These are phyloP conservation scores for Drosophila algonquin DNA, from an alignment of 2,888 invertebrate species.

Conservation along the genomic window DNA sequence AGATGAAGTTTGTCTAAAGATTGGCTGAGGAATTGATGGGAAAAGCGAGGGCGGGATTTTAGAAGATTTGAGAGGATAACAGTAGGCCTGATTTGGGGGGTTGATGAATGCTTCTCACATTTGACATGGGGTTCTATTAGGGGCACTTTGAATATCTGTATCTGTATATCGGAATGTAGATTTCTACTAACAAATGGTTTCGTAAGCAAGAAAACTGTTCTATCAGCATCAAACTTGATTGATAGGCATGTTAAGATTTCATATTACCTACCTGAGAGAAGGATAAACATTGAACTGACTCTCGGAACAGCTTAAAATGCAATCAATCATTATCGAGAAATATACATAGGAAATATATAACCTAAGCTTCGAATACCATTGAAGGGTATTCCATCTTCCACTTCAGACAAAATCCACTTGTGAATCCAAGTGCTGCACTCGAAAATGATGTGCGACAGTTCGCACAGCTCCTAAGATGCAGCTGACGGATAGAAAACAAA, in stretches of 20 bases:
- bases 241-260: too few relatives aligned
- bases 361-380: not conserved
- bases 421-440: slow-evolving; percentile 10
- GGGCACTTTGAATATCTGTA: too few relatives aligned
- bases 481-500: slow-evolving; percentile 65
- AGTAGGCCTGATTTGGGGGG: not conserved
- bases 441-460: slow-evolving; percentile 70
- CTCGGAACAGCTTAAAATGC: too few relatives aligned
- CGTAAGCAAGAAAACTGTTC: too few relatives aligned
- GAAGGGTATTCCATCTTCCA: not conserved
- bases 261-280: not conserved
- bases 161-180: not conserved
- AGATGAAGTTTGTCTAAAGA: slow-evolving; percentile 34
- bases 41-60: not conserved
- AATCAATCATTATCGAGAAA: not conserved
- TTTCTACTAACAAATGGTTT: too few relatives aligned
- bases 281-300: not conserved
- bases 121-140: not conserved
- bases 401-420: not conserved
- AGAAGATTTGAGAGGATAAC: not conserved
- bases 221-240: too few relatives aligned
- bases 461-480: slow-evolving; percentile 59
- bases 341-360: too few relatives aligned
- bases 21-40: slow-evolving; percentile 2
- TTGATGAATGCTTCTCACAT: not conserved